These are phyloP conservation scores for Clostera curtula DNA, from an alignment of 2,888 invertebrate genomes.

Conservation along the genomic window DNA sequence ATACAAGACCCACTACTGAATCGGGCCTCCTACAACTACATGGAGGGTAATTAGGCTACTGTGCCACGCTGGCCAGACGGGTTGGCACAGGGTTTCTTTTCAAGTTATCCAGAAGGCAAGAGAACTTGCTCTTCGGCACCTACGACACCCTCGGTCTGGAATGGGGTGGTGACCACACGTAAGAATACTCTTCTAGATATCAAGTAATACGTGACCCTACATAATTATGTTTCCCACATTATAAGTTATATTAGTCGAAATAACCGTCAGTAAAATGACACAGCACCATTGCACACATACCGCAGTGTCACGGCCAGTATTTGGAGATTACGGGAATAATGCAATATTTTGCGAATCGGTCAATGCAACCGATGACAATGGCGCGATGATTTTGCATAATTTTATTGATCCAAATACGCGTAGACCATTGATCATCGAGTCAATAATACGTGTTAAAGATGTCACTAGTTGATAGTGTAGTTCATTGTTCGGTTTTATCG, in stretches of 20 bases:
- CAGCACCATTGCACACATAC: conserved; percentile 10
- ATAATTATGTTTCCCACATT: conserved; percentile 3
- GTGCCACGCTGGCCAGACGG: too few species aligned
- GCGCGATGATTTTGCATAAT: conserved; percentile 69
- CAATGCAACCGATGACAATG: conserved; percentile 48
- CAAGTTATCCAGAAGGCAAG: too few species aligned
- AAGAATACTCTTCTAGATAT: too few species aligned
- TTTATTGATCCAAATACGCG: conserved; percentile 69
- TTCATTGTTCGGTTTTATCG: conserved; percentile 5
- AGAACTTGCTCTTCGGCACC: too few species aligned
- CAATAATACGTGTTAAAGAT: conserved; percentile 59
- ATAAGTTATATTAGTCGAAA: conserved; percentile 3
- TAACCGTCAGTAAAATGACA: conserved; percentile 28
- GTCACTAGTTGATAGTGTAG: conserved; percentile 43
- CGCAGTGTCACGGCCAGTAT: conserved; percentile 16
- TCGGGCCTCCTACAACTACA: too few species aligned
- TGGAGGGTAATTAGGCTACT: too few species aligned
- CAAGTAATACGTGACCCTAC: background rate
- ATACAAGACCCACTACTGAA: too few species aligned
- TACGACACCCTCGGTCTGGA: too few species aligned
- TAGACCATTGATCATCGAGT: conserved; percentile 68
- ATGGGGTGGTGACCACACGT: too few species aligned
- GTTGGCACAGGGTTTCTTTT: too few species aligned
- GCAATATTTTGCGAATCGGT: conserved; percentile 50
- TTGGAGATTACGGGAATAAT: conserved; percentile 20